A percentile compares a stretch with the other conserved stretches of the same genome.
These are phyloP conservation scores for Toxonevra muliebris DNA, from an alignment of 2,888 invertebrate genomes.

Conservation along the genomic window DNA sequence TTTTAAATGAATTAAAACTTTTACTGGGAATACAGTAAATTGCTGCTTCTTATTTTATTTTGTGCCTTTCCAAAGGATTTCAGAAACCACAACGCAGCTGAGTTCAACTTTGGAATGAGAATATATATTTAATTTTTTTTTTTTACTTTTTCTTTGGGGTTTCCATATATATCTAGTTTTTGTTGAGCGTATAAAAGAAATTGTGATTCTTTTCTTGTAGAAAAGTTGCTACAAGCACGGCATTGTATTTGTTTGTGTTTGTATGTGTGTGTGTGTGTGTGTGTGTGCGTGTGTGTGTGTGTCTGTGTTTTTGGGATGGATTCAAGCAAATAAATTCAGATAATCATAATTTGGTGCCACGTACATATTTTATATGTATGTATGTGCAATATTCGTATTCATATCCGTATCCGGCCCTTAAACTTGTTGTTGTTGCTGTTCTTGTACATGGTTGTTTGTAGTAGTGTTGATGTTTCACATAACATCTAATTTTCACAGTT, in stretches of 20 bases:
- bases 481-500: conserved; percentile 46
- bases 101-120: neutral
- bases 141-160: neutral
- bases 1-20: conserved; percentile 40
- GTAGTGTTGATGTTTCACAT: conserved; percentile 30
- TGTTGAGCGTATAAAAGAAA: conserved; percentile 24
- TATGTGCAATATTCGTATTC: neutral
- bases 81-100: conserved; percentile 6
- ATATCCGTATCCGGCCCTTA: too few relatives aligned
- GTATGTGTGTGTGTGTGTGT: neutral
- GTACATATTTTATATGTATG: conserved; percentile 18
- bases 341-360: conserved; percentile 45
- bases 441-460: too few relatives aligned
- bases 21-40: conserved; percentile 27
- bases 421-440: too few relatives aligned
- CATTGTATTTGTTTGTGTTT: neutral
- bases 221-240: neutral
- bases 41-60: conserved; percentile 16
- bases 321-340: conserved; percentile 34
- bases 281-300: neutral
- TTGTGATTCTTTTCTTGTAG: conserved; percentile 4
- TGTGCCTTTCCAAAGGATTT: neutral
- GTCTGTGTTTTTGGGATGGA: conserved; percentile 9
- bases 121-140: neutral
- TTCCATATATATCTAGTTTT: neutral